Conservation (phyloP, 2,113 vertebrate genomes). For the Gobiocypris rarus region DNA sequence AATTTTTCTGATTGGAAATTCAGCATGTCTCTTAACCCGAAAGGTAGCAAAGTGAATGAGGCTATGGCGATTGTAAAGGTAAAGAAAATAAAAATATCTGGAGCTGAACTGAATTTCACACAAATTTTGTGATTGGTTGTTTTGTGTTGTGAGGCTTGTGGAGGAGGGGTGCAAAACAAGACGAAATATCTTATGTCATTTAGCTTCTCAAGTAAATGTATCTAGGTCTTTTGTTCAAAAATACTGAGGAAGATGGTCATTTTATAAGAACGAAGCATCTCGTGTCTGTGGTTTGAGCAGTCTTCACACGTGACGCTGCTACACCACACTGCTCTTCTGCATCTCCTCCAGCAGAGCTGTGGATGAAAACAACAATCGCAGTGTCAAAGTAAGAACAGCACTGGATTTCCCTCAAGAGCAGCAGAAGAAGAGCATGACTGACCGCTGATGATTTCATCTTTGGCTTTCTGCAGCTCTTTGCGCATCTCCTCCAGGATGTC, state of each 20-base stretch:
- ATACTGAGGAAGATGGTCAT: no score
- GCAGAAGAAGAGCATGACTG: constrained; percentile 24
- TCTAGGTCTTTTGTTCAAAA: no score
- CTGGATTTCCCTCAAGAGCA: neutral
- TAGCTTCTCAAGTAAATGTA: neutral
- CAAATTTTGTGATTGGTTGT: neutral
- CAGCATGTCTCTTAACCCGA: no score
- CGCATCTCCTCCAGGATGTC: constrained; percentile 85
- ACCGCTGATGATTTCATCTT: constrained; percentile 89
- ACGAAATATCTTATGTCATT: neutral
- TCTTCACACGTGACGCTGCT: neutral
- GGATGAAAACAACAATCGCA: neutral
- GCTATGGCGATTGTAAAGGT: no score
- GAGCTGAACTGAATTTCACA: no score
- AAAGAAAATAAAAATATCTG: no score
- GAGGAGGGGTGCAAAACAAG: no score
- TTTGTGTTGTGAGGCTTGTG: neutral
- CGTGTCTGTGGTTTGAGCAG: neutral
- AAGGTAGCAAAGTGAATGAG: no score
- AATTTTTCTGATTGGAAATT: no score
- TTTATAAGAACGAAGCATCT: neutral
- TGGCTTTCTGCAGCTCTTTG: constrained; percentile 84
- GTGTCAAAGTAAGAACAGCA: neutral
- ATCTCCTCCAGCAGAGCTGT: constrained; percentile 80
- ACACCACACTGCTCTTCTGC: constrained; percentile 61